Evolutionary conservation across 2,113 vertebrate genomes (phyloP), one percentile per base, ranked within the genome.

Genomic region (Tricholaema leucomelas): DNA sequence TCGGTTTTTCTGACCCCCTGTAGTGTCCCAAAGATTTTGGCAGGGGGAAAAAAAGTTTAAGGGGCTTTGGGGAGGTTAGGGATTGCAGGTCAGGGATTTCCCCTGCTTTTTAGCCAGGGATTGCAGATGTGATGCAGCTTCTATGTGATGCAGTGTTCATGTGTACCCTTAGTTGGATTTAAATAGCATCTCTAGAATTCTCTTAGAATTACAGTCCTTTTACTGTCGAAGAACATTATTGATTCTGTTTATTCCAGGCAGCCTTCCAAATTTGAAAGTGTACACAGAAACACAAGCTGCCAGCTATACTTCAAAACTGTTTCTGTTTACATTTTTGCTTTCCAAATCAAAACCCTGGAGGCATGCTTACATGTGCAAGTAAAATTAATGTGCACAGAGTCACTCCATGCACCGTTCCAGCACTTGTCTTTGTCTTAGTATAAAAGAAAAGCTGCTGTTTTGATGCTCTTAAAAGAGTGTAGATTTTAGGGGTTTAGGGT

Each of bases 211-310:
- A 35, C 42, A 75, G n/a, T 69, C 48, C 58, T 91, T 76, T 59
- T 60, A 85, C 90, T 92, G 66, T 88, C 72, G 63, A 94, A 91
- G 94, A 96, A 94, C 58, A 27, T 88, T 92, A 94, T 78, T 91
- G 61, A 89, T 83, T 91, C 75, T 89, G 14, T 91, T 95, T 95
- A 89, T 95, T 95, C 81, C 87, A 91, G 91, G 91, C 93, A 96
- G 52, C 56, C 46, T 93, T 96, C 96, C 93, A 89, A 84, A 69
- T 94, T 80, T 94, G 69, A 85, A 92, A 94, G 90, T 70, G 70
- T 94, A 93, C 85, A 94, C 89, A 91, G 93, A 89, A 93, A 94
- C 88, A 88, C 88, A 96, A 90, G 87, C 94, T 97, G 94, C 93
- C 87, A 94, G 76, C 74, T 91, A n/a, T 95, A 91, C 85, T 95